Evolutionary conservation across 2,888 invertebrate genomes (phyloP).

Genomic region (Rotaria macrura): DNA sequence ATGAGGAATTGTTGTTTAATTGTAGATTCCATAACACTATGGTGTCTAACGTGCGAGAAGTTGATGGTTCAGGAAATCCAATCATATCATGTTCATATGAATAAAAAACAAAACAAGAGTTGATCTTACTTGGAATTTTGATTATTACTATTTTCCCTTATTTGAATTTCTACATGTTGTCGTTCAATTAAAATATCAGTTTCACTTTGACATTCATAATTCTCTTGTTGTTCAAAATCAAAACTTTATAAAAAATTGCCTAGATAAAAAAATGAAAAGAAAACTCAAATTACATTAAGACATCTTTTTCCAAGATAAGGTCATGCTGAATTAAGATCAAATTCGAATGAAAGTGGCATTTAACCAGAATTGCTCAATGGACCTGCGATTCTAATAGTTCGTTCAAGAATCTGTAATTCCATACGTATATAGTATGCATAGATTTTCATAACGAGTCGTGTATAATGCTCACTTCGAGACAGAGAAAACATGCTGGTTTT

Average conservation of each 20-base stretch:
- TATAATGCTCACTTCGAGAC: no score
- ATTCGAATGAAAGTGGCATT: conserved; percentile 75
- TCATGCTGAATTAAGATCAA: conserved; percentile 71
- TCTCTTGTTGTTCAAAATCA: conserved; percentile 62
- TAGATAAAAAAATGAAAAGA: no score
- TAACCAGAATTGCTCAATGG: conserved; percentile 64
- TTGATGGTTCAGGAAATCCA: not conserved
- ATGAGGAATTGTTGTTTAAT: conserved; percentile 52
- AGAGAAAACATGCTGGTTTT: conserved; percentile 61
- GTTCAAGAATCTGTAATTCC: conserved; percentile 92
- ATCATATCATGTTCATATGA: no score
- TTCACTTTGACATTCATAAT: conserved; percentile 77
- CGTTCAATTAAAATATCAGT: conserved; percentile 59
- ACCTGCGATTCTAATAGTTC: conserved; percentile 87
- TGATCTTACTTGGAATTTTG: not conserved
- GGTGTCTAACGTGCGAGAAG: not conserved
- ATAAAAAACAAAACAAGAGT: not conserved
- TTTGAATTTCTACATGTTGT: conserved; percentile 42
- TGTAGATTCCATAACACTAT: not conserved
- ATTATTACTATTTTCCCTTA: not conserved
- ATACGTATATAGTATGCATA: conserved; percentile 72
- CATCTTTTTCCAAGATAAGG: conserved; percentile 74
- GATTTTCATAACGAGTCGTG: not conserved
- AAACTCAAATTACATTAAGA: no score
- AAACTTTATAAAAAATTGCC: no score